phyloP scores from a whole-genome alignment of 2,888 invertebrate species.

The Rugalucina vietnamica region DNA sequence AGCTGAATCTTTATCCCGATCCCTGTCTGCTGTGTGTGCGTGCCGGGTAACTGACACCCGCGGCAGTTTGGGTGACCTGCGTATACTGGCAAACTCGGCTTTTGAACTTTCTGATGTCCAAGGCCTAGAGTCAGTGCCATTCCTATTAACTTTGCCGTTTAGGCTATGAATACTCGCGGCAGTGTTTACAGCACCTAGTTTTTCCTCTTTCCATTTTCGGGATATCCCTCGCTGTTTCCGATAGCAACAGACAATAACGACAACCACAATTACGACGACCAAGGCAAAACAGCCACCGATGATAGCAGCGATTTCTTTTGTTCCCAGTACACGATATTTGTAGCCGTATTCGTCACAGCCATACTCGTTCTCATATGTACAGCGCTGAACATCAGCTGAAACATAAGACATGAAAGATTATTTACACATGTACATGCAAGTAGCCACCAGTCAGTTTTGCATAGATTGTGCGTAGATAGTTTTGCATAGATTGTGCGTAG shows the following conservation, averaged over 20 bases:
- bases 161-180: constrained; percentile 60
- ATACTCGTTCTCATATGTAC: constrained; percentile 62
- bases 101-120: constrained; percentile 63
- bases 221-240: constrained; percentile 64
- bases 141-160: constrained; percentile 45
- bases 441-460: too few species aligned
- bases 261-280: constrained; percentile 62
- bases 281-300: constrained; percentile 64
- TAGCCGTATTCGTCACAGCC: constrained; percentile 65
- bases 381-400: constrained; percentile 59
- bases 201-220: constrained; percentile 65
- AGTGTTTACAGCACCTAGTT: constrained; percentile 66
- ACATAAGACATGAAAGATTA: too few species aligned
- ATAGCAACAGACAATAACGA: constrained; percentile 66
- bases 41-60: constrained; percentile 24
- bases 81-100: constrained; percentile 61
- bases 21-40: neutral
- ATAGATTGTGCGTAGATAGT: too few species aligned
- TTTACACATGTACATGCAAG: too few species aligned
- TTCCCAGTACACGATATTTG: constrained; percentile 60
- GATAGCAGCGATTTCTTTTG: constrained; percentile 67
- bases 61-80: constrained; percentile 62
- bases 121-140: constrained; percentile 23
- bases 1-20: neutral
- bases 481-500: too few species aligned